Evolutionary conservation across 2,113 vertebrate species (phyloP).

Genomic region (Perca flavescens): DNA sequence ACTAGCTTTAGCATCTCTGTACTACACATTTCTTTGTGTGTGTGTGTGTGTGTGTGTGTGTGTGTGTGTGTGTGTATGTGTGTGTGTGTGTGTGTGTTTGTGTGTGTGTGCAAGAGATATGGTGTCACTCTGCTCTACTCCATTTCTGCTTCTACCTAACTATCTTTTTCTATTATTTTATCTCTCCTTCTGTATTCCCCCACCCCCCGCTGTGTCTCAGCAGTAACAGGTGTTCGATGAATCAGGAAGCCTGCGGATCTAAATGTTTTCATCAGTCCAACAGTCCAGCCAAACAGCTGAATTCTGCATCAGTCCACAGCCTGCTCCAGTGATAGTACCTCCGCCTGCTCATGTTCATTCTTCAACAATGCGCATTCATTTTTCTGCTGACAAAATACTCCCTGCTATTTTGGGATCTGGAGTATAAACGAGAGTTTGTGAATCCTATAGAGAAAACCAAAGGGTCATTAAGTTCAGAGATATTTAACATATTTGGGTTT

Average conservation of each 20-base stretch:
- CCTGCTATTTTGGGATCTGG: not conserved
- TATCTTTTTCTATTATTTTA: slow-evolving; percentile 42
- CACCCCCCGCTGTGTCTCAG: slow-evolving; percentile 53
- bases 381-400: slow-evolving; percentile 33
- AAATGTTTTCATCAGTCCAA: slow-evolving; percentile 76
- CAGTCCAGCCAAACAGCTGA: slow-evolving; percentile 71
- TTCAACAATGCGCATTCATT: slow-evolving; percentile 16
- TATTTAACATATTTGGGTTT: too few species aligned
- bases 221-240: slow-evolving; percentile 75
- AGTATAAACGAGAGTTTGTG: not conserved
- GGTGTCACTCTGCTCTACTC: slow-evolving; percentile 4
- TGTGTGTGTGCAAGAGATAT: not conserved
- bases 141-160: slow-evolving; percentile 37
- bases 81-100: slow-evolving; percentile 1
- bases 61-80: not conserved
- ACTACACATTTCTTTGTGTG: not conserved
- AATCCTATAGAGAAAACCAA: not conserved
- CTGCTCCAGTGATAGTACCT: slow-evolving; percentile 35
- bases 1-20: too few species aligned
- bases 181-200: slow-evolving; percentile 38
- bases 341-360: slow-evolving; percentile 48
- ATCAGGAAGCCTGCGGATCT: slow-evolving; percentile 68
- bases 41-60: slow-evolving; percentile 15
- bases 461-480: not conserved
- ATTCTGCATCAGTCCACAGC: slow-evolving; percentile 65